phyloP scores from a whole-genome alignment of 2,888 invertebrate genomes.

The Xanthia togata region DNA sequence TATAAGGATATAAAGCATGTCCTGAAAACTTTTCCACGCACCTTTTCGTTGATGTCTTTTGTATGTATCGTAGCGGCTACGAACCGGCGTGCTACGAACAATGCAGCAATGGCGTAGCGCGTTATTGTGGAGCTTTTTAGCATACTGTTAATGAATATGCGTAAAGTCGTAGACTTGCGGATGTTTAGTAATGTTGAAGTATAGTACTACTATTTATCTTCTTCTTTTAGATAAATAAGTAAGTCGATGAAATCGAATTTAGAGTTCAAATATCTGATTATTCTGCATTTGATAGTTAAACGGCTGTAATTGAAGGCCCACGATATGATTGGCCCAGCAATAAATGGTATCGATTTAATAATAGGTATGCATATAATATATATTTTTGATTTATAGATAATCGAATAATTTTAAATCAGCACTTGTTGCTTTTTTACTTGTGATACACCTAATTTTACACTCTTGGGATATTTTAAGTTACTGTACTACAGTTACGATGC shows the following conservation, averaged over 20 bases:
- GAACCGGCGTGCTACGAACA: slow-evolving; percentile 66
- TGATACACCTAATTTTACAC: neutral
- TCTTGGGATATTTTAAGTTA: neutral
- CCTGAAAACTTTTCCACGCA: neutral
- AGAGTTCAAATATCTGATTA: neutral
- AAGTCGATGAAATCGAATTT: no score
- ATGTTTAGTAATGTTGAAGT: neutral
- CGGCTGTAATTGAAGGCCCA: neutral
- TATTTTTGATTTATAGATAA: neutral
- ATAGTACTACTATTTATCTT: neutral
- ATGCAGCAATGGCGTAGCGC: slow-evolving; percentile 69
- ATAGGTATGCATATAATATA: neutral
- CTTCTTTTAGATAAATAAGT: no score
- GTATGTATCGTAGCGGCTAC: slow-evolving; percentile 72
- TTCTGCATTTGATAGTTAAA: neutral
- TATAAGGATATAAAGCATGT: neutral
- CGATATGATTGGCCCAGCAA: neutral
- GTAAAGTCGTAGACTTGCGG: slow-evolving; percentile 1
- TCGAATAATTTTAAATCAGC: neutral
- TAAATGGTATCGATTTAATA: neutral
- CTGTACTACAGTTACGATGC: neutral
- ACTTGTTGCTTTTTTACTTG: neutral
- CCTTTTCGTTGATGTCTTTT: slow-evolving; percentile 73
- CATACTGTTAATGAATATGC: slow-evolving; percentile 26
- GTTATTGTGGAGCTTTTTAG: slow-evolving; percentile 45